phyloP scores from a whole-genome alignment of 1,140 invertebrate genomes.

The Drosophila virilis region DNA sequence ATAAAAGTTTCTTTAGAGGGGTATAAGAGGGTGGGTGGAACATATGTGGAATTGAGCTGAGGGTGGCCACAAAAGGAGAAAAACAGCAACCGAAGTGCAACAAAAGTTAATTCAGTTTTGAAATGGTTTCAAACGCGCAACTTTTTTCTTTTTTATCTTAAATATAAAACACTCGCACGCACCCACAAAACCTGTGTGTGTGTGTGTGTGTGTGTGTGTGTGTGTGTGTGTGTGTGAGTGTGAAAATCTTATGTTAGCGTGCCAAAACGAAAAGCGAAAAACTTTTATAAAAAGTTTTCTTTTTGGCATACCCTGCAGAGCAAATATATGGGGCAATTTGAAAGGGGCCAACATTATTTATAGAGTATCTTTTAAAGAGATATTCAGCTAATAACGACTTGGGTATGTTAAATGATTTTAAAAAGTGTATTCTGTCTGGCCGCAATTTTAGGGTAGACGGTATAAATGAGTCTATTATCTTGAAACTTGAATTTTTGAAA shows the following conservation, averaged over 20 bases:
- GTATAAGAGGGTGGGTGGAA: background rate
- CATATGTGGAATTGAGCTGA: constrained; percentile 54
- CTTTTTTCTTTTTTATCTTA: constrained; percentile 28
- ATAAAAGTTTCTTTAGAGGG: constrained; percentile 33
- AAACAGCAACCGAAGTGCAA: constrained; percentile 62
- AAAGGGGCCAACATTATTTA: background rate
- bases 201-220: constrained; percentile 34
- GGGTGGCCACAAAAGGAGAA: constrained; percentile 29
- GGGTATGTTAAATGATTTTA: background rate
- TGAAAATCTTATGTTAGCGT: constrained; percentile 51
- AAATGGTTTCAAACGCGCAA: constrained; percentile 67
- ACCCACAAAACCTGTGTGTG: background rate
- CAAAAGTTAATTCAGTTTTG: constrained; percentile 78
- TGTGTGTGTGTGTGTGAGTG: constrained; percentile 25
- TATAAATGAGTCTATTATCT: background rate
- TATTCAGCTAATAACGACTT: background rate
- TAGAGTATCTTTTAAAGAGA: background rate
- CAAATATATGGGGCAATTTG: background rate
- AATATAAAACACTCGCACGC: constrained; percentile 23
- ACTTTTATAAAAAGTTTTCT: constrained; percentile 59
- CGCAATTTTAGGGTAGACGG: background rate
- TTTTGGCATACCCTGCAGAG: constrained; percentile 9
- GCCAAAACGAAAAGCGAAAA: constrained; percentile 45
- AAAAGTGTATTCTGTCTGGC: background rate
- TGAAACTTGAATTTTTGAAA: background rate